Evolutionary conservation across 2,113 vertebrate genomes (phyloP).

Genomic region (Mixornis gularis): DNA sequence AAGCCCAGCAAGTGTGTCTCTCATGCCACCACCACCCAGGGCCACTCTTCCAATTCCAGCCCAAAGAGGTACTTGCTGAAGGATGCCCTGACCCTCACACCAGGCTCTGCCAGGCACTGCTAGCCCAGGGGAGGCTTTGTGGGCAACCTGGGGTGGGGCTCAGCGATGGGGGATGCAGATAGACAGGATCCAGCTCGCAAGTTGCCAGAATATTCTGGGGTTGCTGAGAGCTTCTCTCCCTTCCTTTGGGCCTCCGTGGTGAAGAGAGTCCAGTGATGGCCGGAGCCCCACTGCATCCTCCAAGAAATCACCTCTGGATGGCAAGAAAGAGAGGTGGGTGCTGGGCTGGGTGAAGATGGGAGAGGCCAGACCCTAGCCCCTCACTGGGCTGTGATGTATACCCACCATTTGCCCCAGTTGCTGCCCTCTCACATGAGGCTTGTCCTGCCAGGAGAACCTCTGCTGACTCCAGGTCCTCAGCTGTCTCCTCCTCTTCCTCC

Average conservation of each 20-base stretch:
- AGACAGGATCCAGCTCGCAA: background rate
- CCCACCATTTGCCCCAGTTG: fast-evolving
- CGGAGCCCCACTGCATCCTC: background rate
- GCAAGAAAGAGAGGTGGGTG: slow-evolving; percentile 51
- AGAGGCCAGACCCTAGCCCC: background rate
- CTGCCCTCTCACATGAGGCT: background rate
- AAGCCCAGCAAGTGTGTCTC: background rate
- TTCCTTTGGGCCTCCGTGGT: background rate
- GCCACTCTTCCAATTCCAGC: slow-evolving; percentile 39
- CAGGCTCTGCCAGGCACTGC: background rate
- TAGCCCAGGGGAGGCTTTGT: background rate
- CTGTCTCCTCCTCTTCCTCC: slow-evolving; percentile 40
- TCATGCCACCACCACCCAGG: background rate
- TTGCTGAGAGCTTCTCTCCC: background rate
- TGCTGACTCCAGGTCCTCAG: slow-evolving; percentile 68
- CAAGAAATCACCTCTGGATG: background rate
- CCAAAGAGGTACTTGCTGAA: slow-evolving; percentile 63
- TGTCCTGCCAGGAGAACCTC: slow-evolving; percentile 77
- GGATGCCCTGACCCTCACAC: fast-evolving
- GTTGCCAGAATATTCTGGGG: background rate
- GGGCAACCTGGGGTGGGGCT: background rate
- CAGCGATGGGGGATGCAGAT: background rate
- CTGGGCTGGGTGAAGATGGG: background rate
- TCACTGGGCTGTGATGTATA: fast-evolving
- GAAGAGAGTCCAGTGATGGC: background rate